Evolutionary conservation across 2,797 vertebrate species (phyloP), one percentile per base, ranked within the genome.

Genomic region (Esox masquinongy): DNA sequence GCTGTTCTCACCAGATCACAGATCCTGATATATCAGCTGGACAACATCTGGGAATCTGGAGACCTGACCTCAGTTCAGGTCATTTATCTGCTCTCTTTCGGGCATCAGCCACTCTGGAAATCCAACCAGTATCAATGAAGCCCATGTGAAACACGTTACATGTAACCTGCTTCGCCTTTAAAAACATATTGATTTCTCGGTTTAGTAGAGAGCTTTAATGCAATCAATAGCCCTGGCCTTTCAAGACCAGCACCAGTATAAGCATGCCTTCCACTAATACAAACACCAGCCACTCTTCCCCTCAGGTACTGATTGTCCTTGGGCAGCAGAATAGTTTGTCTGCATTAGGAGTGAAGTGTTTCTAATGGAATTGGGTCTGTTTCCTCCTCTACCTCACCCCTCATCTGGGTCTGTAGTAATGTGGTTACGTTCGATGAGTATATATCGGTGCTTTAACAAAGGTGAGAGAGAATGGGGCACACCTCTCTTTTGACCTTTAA

Each of bases 181-280:
- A 94, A 93, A 93, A 92, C 90, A 86, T 91, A 95, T 95, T 84
- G 94, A 94, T 94, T 94, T 92, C 87, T 90, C 76, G 77, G 87
- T 88, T 92, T 94, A 73, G 83, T 91, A 90, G 91, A 91, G 85
- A 92, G 93, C 92, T 93, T 61, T 93, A 93, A 94, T 89, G 90
- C 87, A 53, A 95, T 94, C 91, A 90, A 94, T 94, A 68, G 88
- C 76, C 79, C 82, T 78, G 90, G 90, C 92, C 89, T 94, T 94
- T 94, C 92, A 93, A 93, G 92, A 94, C 94, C 93, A 93, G 91
- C 76, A 79, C 88, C 88, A 88, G 87, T 89, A 91, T 92, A 90
- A 93, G 92, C 91, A 90, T 91, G 89, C 88, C 88, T 91, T 92
- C 86, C 90, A 82, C 89, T 90, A 85, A 91, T 86, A 79, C 87